These are phyloP conservation scores for Caprella mutica DNA, from an alignment of 2,888 invertebrate species.

Conservation along the genomic window DNA sequence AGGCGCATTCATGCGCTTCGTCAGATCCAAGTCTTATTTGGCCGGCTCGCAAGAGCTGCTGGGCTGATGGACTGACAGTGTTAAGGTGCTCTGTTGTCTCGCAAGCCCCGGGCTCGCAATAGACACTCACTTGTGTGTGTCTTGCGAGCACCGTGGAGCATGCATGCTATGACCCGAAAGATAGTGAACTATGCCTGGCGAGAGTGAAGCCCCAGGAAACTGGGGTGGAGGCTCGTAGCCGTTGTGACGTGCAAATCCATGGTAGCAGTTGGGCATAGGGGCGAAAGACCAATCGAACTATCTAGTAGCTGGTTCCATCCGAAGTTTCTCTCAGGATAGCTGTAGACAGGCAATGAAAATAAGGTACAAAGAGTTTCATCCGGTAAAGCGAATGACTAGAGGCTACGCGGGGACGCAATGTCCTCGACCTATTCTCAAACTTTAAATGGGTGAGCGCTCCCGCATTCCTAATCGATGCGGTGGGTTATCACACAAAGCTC, in stretches of 20 bases:
- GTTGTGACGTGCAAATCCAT: slow-evolving; percentile 69
- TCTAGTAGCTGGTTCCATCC: slow-evolving; percentile 63
- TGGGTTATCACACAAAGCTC: slow-evolving; percentile 12
- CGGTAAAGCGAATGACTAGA: slow-evolving; percentile 66
- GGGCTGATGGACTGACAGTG: too few relatives aligned
- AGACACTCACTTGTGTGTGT: too few relatives aligned
- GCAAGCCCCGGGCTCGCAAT: too few relatives aligned
- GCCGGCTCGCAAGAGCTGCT: too few relatives aligned
- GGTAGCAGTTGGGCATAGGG: slow-evolving; percentile 63
- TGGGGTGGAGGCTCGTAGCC: slow-evolving; percentile 60
- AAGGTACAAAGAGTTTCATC: too few relatives aligned
- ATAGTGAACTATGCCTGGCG: slow-evolving; percentile 62
- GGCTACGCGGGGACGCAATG: slow-evolving; percentile 57
- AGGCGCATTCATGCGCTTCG: too few relatives aligned
- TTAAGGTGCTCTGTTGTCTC: too few relatives aligned
- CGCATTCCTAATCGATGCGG: slow-evolving; percentile 11
- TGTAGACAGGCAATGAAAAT: too few relatives aligned
- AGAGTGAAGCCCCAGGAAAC: slow-evolving; percentile 58
- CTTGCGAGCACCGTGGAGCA: slow-evolving; percentile 50
- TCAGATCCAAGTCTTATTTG: too few relatives aligned
- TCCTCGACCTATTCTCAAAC: slow-evolving; percentile 64
- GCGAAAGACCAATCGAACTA: slow-evolving; percentile 57
- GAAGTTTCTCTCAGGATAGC: slow-evolving; percentile 7
- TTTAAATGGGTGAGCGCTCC: slow-evolving; percentile 60
- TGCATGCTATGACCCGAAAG: slow-evolving; percentile 59